Conservation (phyloP, 2,113 vertebrate species). For the Xiphophorus couchianus region DNA sequence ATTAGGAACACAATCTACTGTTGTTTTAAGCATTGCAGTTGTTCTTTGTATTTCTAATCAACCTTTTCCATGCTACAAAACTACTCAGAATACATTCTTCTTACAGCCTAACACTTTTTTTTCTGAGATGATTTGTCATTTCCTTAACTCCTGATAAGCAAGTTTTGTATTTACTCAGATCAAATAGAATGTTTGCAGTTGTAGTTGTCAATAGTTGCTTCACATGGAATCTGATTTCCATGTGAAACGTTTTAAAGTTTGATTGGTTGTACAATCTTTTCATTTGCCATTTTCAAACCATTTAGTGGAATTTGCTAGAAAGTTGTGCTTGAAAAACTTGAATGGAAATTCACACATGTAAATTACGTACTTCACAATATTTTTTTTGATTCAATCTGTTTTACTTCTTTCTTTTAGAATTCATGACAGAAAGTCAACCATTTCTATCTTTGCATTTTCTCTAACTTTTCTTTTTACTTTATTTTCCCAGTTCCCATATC, state of each 20-base stretch:
- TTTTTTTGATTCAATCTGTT: not conserved
- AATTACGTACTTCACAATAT: not conserved
- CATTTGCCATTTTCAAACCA: not conserved
- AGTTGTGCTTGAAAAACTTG: not conserved
- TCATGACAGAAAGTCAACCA: conserved; percentile 1
- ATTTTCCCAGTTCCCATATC: conserved; percentile 33
- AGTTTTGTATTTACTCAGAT: not conserved
- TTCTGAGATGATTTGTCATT: not conserved
- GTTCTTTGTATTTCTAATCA: not conserved
- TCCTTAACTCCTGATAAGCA: not conserved
- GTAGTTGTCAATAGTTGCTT: too few species aligned
- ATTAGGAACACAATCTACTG: not conserved
- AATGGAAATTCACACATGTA: not conserved
- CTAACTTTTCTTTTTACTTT: conserved; percentile 3
- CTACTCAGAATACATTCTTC: conserved; percentile 5
- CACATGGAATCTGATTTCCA: not conserved
- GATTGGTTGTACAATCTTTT: not conserved
- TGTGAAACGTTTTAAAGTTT: not conserved
- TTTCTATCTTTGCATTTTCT: conserved; percentile 14
- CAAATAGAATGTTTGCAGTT: not conserved
- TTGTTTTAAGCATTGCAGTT: not conserved
- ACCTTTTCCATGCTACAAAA: not conserved
- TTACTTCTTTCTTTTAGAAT: not conserved
- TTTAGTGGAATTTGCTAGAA: not conserved
- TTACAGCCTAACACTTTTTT: too few species aligned